Evolutionary conservation across 2,797 vertebrate species (phyloP).

Genomic region (Adrianichthys oophorus): DNA sequence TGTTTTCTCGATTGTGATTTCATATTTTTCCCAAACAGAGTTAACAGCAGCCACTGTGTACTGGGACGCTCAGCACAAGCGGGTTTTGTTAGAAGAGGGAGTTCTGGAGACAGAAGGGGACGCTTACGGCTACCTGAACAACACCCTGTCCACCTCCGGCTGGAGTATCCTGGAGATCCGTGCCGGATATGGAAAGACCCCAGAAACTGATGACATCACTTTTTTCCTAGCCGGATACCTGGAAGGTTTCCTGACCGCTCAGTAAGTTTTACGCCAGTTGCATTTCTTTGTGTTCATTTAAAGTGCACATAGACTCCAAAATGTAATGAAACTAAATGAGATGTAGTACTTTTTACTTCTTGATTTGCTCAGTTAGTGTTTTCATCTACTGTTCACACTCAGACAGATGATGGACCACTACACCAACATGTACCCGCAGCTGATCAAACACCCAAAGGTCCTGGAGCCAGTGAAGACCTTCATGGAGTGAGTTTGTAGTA

Average conservation of each 20-base stretch:
- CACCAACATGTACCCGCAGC: conserved; percentile 87
- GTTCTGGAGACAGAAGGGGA: conserved; percentile 81
- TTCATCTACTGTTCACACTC: neutral
- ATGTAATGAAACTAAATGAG: neutral
- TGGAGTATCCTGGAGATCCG: conserved; percentile 90
- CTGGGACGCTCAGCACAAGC: conserved; percentile 79
- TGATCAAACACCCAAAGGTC: conserved; percentile 74
- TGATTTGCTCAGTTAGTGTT: neutral
- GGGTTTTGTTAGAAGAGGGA: conserved; percentile 75
- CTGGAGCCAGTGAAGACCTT: conserved; percentile 78
- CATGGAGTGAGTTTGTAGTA: conserved; percentile 79
- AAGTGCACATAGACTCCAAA: neutral
- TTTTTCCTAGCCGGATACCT: conserved; percentile 89
- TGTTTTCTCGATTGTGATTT: neutral
- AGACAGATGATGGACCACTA: conserved; percentile 90
- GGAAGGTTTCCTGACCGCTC: conserved; percentile 89
- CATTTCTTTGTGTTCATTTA: neutral
- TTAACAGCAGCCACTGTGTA: conserved; percentile 81
- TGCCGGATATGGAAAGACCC: conserved; percentile 82
- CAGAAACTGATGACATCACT: conserved; percentile 76
- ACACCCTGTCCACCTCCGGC: conserved; percentile 80
- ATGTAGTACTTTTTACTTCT: neutral
- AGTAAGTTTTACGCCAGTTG: conserved; percentile 72
- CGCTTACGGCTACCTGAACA: conserved; percentile 87
- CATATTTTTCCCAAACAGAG: conserved; percentile 34